Percentiles rank a stretch among this genome's conserved stretches.
Conservation (phyloP, 2,888 invertebrate species). For the Heliothis peltigera region DNA sequence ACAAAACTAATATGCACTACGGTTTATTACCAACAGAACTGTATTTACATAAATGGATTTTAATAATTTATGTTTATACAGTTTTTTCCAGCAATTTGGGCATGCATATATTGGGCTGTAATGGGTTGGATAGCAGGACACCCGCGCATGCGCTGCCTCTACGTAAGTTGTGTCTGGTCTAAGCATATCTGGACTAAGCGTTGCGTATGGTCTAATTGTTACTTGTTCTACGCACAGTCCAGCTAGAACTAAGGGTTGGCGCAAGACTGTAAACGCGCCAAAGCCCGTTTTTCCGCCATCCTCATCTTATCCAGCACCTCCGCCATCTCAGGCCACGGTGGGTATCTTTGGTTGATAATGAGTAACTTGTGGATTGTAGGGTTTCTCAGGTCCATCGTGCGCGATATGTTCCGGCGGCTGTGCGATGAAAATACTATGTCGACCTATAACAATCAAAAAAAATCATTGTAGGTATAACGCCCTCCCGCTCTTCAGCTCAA, state of each 20-base stretch:
- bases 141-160: neutral
- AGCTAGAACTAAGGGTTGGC: conserved; percentile 36
- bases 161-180: conserved; percentile 5
- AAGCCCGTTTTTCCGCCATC: conserved; percentile 72
- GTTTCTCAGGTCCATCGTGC: conserved; percentile 81
- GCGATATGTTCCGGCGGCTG: conserved; percentile 74
- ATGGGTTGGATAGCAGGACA: neutral
- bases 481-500: neutral
- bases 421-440: conserved; percentile 75
- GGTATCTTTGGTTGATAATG: conserved; percentile 79
- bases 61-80: conserved; percentile 19
- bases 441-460: conserved; percentile 69
- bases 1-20: neutral
- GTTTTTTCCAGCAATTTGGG: conserved; percentile 3
- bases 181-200: conserved; percentile 2
- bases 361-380: conserved; percentile 78
- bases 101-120: neutral
- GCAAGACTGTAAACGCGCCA: conserved; percentile 71
- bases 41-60: conserved; percentile 11
- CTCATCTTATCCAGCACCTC: conserved; percentile 80
- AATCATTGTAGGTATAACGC: neutral
- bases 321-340: conserved; percentile 80
- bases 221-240: conserved; percentile 19
- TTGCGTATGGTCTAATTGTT: conserved; percentile 3
- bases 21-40: neutral